Base-by-base conservation (phyloP, 2,797 vertebrate species). In the Danio choprae region DNA sequence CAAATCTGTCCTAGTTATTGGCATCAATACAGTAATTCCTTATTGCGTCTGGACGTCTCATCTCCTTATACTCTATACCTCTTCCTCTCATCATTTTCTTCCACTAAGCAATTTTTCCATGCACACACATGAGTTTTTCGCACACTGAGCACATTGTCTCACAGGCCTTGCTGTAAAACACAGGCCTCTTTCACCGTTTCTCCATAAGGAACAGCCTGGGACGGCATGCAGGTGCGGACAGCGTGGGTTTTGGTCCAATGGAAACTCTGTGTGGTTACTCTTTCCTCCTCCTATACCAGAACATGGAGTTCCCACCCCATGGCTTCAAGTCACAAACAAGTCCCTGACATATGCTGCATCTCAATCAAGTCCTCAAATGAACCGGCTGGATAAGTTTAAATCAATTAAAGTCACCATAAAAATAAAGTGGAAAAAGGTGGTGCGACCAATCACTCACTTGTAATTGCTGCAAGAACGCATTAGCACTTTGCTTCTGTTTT, bases 101-200 rank as follows among this genome's bases (percentile, higher is more conserved):
- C 40, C 50, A 77, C 40, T n/a, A 58, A 67, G 74, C 41, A 59
- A 69, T 68, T 75, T 48, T 48, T 38, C 44, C 58, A 15, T 18
- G 8, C 43, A 10, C 65, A 46, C 75, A 77, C 64, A 60, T n/a
- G 16, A 55, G 22, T 55, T 44, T n/a, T 20, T 43, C 22, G 82
- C 71, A 92, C 89, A 91, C 88, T 87, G 86, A 84, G 84, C 79
- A 82, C 83, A 91, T 86, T 92, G 90, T 92, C 81, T 78, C 73
- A 40, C 48, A 74, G 86, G 82, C 80, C 88, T 65, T 86, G 84
- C 87, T 84, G 84, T 89, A 84, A 86, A 89, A 92, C 91, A 92
- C 91, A 88, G 87, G 85, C 85, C 83, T 90, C 91, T 90, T 92
- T 92, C 89, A 92, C 89, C 74, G 38, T 63, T 70, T 55, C 46